Evolutionary conservation across 2,113 vertebrate genomes (phyloP), one percentile per base, ranked within the genome.

Genomic region (Perca fluviatilis): DNA sequence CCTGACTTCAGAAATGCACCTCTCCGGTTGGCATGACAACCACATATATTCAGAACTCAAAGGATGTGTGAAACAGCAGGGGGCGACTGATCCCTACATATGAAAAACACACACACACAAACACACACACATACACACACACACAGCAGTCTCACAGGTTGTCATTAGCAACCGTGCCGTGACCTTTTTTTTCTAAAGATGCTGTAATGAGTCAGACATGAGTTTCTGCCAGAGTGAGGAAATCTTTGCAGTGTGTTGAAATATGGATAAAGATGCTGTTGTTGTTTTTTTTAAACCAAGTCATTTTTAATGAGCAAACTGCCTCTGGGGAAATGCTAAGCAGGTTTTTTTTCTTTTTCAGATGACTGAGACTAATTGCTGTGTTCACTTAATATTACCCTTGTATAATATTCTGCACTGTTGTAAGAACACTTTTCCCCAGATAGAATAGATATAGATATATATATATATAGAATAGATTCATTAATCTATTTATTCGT

Each of bases 141-240:
- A 73, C 65, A 78, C 83, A 82, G 79, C 74, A 88, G 72, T 72
- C 89, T 88, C 3, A 9, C 79, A 69, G 82, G 93, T 94, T 94
- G 93, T 92, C 91, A 92, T 88, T 92, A 86, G 93, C 92, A 94
- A 94, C 93, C 15, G 15, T 71, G 83, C 76, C 63, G 15, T 92
- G 91, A 91, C 91, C 91, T 81, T 93, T 77, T 33, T 30, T 86
- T 83, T 60, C 70, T 57, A 61, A 84, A 88, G 74, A 89, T 82
- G 84, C 64, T 88, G 72, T 76, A 82, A 88, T 84, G 86, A 86
- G 56, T 90, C 85, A 87, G 72, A 87, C 63, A 46, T 1, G 21
- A 88, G 65, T 74, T 49, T 40, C 73, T 36, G 46, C 50, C 61
- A 58, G 16, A 82, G 65, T 6, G 49, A 74, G 21, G 36, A 82